A percentile compares a stretch with the other conserved stretches of the same genome.
phyloP scores from a whole-genome alignment of 2,113 vertebrate genomes.

The Verasper variegatus region DNA sequence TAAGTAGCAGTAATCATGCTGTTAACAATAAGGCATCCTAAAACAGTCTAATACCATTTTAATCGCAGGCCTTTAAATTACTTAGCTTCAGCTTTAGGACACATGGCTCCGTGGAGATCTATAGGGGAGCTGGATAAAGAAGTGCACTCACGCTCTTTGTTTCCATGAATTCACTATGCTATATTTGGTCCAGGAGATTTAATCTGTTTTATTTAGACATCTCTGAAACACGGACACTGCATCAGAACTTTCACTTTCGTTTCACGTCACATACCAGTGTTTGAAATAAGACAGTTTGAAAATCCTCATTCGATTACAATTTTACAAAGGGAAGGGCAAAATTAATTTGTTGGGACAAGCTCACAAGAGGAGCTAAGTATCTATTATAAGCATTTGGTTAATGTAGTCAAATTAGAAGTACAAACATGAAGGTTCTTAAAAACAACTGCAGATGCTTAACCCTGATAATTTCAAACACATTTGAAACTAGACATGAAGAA shows the following conservation, averaged over 20 bases:
- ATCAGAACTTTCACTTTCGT: not conserved
- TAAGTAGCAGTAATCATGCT: not conserved
- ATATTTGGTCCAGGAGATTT: conserved; percentile 54
- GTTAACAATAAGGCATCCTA: conserved; percentile 29
- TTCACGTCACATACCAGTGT: not conserved
- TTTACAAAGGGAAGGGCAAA: too few species aligned
- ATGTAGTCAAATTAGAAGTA: not conserved
- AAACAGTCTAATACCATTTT: conserved; percentile 47
- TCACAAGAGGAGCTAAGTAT: not conserved
- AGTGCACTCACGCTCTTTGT: conserved; percentile 62
- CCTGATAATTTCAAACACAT: not conserved
- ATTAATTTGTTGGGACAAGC: too few species aligned
- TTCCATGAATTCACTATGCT: conserved; percentile 28
- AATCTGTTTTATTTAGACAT: conserved; percentile 23
- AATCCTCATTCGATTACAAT: not conserved
- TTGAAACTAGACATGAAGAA: not conserved
- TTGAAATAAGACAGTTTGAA: not conserved
- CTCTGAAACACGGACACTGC: not conserved
- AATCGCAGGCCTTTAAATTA: conserved; percentile 50
- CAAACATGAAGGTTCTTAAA: not conserved
- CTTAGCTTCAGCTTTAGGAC: conserved; percentile 45
- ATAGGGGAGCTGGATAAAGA: conserved; percentile 54
- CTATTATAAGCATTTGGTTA: not conserved
- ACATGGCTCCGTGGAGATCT: conserved; percentile 42
- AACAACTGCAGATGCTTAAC: not conserved